Evolutionary conservation across 2,888 invertebrate species (phyloP).

Genomic region (Koerneria pararmatus): DNA sequence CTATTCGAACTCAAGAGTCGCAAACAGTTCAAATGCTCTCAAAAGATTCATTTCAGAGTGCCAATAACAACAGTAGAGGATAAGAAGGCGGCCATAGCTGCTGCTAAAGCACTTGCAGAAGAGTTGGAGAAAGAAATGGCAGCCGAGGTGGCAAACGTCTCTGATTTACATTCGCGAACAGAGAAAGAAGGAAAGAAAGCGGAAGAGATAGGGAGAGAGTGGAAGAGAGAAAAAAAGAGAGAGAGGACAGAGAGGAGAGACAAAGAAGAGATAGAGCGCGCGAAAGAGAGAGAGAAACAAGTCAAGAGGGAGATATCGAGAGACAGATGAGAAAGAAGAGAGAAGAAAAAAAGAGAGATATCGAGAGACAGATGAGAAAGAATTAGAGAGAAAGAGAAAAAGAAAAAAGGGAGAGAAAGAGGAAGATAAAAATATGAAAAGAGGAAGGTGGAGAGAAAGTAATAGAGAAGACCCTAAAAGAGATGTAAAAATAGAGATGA

Average conservation of each 20-base stretch:
- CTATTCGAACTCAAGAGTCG: too few species aligned
- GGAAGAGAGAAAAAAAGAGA: slow-evolving; percentile 3
- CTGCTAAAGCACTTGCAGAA: slow-evolving; percentile 1
- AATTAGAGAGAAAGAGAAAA: background rate
- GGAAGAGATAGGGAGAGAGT: background rate
- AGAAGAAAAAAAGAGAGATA: background rate
- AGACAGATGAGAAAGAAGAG: background rate
- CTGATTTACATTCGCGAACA: slow-evolving; percentile 5
- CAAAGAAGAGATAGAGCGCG: background rate
- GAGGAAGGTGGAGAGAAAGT: background rate
- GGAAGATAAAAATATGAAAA: background rate
- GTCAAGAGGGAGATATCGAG: background rate
- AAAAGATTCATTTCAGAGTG: too few species aligned
- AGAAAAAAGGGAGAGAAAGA: background rate
- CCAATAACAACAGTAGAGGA: too few species aligned
- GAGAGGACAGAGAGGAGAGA: slow-evolving; percentile 4
- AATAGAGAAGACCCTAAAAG: background rate
- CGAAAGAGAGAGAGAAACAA: background rate
- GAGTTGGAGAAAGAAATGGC: background rate
- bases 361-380: background rate
- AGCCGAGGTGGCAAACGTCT: background rate
- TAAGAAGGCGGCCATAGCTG: background rate
- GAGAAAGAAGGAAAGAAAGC: background rate
- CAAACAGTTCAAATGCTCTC: too few species aligned
- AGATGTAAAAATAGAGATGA: too few species aligned